A percentile compares a stretch with the other conserved stretches of the same genome.
phyloP scores from a whole-genome alignment of 2,797 vertebrate species.

The Falco rusticolus region DNA sequence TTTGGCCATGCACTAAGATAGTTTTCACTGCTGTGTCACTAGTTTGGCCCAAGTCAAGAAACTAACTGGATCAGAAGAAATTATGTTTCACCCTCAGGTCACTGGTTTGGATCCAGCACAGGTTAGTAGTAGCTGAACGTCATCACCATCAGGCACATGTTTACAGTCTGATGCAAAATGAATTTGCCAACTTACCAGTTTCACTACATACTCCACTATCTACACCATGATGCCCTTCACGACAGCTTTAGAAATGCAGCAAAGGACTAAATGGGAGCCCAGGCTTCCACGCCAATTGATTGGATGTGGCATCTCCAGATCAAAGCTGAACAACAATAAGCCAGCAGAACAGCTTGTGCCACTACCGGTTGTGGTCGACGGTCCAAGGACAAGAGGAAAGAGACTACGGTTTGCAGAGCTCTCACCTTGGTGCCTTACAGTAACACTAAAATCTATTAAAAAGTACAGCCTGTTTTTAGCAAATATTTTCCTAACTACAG shows the following conservation, averaged over 20 bases:
- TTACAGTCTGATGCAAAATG: not conserved
- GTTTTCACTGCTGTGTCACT: not conserved
- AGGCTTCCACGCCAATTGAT: not conserved
- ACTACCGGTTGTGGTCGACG: not conserved
- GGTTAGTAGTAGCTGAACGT: not conserved
- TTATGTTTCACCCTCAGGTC: not conserved
- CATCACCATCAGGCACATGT: not conserved
- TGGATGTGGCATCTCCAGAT: not conserved
- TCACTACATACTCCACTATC: not conserved
- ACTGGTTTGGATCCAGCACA: not conserved
- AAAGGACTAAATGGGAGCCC: not conserved
- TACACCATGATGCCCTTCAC: not conserved
- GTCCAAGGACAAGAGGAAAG: not conserved
- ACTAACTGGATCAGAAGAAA: not conserved
- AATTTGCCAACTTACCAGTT: not conserved
- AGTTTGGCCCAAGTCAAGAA: not conserved
- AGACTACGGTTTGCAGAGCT: not conserved
- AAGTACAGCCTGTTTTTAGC: not conserved
- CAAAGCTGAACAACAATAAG: not conserved
- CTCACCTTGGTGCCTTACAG: not conserved
- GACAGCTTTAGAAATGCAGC: not conserved
- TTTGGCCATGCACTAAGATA: not conserved
- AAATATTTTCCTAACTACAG: constrained; percentile 30
- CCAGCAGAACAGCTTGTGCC: not conserved
- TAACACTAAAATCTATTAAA: not conserved